Evolutionary conservation across 2,888 invertebrate genomes (phyloP).

Genomic region (Aphodius sticticus): DNA sequence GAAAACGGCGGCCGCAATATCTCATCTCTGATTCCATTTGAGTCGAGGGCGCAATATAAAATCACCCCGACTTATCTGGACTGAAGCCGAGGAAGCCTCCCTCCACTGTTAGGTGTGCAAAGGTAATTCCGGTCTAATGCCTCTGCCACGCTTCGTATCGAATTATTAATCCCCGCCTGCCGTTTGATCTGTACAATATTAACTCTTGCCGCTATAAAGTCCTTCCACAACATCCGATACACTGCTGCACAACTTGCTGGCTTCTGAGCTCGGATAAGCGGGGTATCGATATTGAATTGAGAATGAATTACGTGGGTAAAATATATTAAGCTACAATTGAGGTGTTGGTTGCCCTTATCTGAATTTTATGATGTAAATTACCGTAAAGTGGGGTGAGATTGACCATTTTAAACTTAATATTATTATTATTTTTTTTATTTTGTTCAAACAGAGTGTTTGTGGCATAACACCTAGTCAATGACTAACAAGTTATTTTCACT

Average conservation of each 20-base stretch:
- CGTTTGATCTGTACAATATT: background rate
- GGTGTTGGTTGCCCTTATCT: background rate
- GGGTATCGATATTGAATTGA: background rate
- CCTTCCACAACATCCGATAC: background rate
- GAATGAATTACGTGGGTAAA: conserved; percentile 1
- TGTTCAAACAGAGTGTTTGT: no score
- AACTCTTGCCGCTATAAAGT: background rate
- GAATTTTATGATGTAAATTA: no score
- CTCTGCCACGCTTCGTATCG: background rate
- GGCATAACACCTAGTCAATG: no score
- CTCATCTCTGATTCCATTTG: background rate
- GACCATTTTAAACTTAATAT: no score
- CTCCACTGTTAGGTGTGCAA: background rate
- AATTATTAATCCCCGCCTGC: background rate
- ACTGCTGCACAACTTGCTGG: background rate
- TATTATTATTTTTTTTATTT: no score
- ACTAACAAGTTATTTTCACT: no score
- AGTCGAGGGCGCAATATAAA: background rate
- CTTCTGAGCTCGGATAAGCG: background rate
- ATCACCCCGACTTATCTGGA: background rate
- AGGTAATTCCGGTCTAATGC: conserved; percentile 11
- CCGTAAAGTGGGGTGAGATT: no score
- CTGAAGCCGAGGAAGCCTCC: background rate
- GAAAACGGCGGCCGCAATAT: background rate
- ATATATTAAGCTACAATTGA: background rate